Base-by-base conservation (phyloP, 2,797 vertebrate species). In the Orestias chungarensis region DNA sequence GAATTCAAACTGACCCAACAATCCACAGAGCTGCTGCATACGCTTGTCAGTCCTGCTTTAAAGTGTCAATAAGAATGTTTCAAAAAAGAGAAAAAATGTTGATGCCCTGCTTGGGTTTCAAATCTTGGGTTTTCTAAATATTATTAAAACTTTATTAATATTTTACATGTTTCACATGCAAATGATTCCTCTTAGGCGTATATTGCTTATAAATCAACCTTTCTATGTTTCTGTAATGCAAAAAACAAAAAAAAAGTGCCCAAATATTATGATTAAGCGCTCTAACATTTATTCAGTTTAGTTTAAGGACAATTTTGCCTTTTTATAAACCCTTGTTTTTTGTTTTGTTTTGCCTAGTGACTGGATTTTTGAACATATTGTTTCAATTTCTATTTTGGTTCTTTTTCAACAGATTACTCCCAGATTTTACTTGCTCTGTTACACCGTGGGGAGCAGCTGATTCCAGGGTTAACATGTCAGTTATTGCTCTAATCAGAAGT, bases 31-130 rank as follows among this genome's bases (percentile, higher is more conserved):
- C 79, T 59, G 17, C 55, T 57, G 55, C 55, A 82, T 70, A 82
- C 82, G 89, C 88, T 87, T 89, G 88, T 78, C 81, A 82, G 76
- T 65, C 71, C 68, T 69, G 72, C 68, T 70, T 79, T 55, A 68
- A 88, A 80, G 68, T 62, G 55, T 67, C 68, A 75, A 47, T 88
- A 73, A 83, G 83, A 69, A 82, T 81, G 80, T 80, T 85, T n/a
- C 76, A 59, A 80, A 85, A 83, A 52, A 84, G 79, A 81, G 52
- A 82, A 78, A 80, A 82, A 78, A 80, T 76, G 83, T 85, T 72
- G 78, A 86, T 70, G 70, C 70, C 86, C 29, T 75, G 65, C 66
- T 73, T 80, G 68, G 76, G 69, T 82, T 78, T 86, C 44, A 89
- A 82, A 82, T 77, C 70, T 69, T 81, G 23, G 66, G 74, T 88